phyloP scores from a whole-genome alignment of 2,888 invertebrate species.

The Aleiodes testaceus region DNA sequence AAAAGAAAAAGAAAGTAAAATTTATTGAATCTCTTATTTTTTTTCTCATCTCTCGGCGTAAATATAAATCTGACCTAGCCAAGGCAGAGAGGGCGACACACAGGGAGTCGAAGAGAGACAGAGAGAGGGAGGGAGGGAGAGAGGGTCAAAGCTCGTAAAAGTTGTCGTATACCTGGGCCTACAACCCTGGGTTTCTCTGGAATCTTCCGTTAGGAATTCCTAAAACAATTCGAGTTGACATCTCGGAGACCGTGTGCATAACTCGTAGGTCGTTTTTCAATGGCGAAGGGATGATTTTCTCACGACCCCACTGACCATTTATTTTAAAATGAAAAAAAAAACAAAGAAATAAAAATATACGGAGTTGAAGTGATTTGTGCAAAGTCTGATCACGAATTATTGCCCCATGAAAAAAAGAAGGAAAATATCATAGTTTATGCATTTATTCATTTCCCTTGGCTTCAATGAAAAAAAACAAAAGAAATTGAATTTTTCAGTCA shows the following conservation, averaged over 20 bases:
- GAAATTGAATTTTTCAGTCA: background rate
- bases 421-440: too few relatives aligned
- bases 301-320: slow-evolving; percentile 57
- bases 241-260: slow-evolving; percentile 53
- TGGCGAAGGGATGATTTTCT: slow-evolving; percentile 57
- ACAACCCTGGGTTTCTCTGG: slow-evolving; percentile 42
- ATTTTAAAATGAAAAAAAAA: background rate
- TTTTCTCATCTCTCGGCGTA: slow-evolving; percentile 21
- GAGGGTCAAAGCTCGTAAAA: slow-evolving; percentile 49
- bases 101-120: background rate
- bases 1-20: background rate
- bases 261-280: slow-evolving; percentile 40
- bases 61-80: slow-evolving; percentile 45
- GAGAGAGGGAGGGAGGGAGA: background rate
- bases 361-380: slow-evolving; percentile 63
- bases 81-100: slow-evolving; percentile 29
- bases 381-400: slow-evolving; percentile 56
- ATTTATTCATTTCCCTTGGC: background rate
- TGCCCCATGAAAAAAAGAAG: slow-evolving; percentile 46
- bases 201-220: slow-evolving; percentile 66
- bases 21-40: slow-evolving; percentile 10
- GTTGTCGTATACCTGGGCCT: slow-evolving; percentile 49
- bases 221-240: slow-evolving; percentile 70
- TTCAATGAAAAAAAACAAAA: background rate
- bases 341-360: slow-evolving; percentile 10